Conservation (phyloP, 2,113 vertebrate genomes). For the Numida meleagris region DNA sequence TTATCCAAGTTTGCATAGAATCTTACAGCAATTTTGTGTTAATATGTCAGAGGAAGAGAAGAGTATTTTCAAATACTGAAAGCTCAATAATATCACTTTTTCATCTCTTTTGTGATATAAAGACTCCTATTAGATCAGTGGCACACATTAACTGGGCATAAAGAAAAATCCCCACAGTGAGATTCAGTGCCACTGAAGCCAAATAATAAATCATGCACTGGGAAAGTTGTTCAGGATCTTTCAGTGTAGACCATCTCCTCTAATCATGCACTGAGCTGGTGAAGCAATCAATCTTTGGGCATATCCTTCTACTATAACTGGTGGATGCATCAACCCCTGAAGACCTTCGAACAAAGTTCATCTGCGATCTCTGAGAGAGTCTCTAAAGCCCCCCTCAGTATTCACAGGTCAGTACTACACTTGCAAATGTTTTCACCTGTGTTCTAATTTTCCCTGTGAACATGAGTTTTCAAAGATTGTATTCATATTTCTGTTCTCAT, state of each 20-base stretch:
- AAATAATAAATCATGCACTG: background rate
- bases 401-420: background rate
- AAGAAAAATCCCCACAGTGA: background rate
- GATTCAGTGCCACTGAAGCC: background rate
- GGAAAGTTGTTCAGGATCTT: accelerated
- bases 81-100: background rate
- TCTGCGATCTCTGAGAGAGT: background rate
- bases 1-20: background rate
- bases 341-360: background rate
- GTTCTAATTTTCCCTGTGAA: background rate
- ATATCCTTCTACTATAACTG: background rate
- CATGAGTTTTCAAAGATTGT: background rate
- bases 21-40: background rate
- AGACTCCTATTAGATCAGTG: background rate
- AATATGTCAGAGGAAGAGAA: background rate
- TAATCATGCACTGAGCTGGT: background rate
- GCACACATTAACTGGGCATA: background rate
- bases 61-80: background rate
- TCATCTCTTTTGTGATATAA: background rate
- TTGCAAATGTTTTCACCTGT: background rate
- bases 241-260: too few relatives aligned
- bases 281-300: background rate
- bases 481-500: background rate
- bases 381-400: background rate
- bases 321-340: background rate